Conservation (phyloP, 2,888 invertebrate genomes). For the Herminia tarsipennalis region DNA sequence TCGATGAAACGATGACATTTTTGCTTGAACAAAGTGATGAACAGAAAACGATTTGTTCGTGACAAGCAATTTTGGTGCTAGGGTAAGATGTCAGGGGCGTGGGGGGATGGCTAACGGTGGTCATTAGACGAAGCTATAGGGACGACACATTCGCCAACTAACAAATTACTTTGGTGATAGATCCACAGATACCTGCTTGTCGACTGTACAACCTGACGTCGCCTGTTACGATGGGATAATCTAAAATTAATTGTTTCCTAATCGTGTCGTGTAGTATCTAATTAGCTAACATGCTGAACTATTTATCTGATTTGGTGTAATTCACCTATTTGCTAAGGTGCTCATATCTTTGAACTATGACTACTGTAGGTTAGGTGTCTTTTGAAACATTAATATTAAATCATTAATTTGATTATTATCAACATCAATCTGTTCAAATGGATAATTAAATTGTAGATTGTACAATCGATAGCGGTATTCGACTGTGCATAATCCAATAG, state of each 20-base stretch:
- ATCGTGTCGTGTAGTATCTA: constrained; percentile 25
- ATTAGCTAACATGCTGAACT: constrained; percentile 34
- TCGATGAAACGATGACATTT: constrained; percentile 58
- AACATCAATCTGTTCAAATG: not conserved
- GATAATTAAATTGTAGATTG: constrained; percentile 52
- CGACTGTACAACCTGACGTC: constrained; percentile 77
- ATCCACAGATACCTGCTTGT: constrained; percentile 64
- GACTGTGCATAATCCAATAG: constrained; percentile 74
- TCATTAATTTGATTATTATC: too few species aligned
- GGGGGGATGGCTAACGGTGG: constrained; percentile 67
- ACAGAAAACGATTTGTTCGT: constrained; percentile 72
- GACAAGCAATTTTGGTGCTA: constrained; percentile 75
- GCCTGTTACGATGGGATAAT: constrained; percentile 15
- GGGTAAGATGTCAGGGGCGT: constrained; percentile 62
- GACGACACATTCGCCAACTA: constrained; percentile 83
- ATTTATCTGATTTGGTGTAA: constrained; percentile 18
- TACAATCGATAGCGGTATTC: constrained; percentile 71
- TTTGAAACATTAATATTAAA: not conserved
- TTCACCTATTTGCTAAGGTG: not conserved
- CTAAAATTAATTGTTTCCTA: constrained; percentile 23
- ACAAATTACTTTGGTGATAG: constrained; percentile 75
- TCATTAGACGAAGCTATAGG: constrained; percentile 77
- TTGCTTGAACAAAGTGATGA: constrained; percentile 57
- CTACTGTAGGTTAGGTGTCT: not conserved
- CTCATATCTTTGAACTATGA: not conserved